Conservation (phyloP, 2,797 vertebrate genomes). For the Gorsachius magnificus region DNA sequence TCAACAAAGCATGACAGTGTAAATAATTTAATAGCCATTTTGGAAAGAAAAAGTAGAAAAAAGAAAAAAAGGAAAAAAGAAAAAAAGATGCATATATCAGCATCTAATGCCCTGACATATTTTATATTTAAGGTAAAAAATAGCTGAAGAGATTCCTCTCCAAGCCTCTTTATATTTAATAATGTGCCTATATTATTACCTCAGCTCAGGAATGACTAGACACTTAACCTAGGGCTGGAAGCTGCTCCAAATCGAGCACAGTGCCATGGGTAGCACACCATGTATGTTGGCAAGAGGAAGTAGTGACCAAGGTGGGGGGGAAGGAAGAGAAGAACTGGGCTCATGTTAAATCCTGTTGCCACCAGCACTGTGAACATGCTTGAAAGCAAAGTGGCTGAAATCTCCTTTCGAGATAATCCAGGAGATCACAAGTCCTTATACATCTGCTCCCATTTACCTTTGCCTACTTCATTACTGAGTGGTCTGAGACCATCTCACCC, state of each 20-base stretch:
- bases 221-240: background rate
- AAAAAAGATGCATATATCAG: background rate
- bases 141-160: background rate
- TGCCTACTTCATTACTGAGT: background rate
- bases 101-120: background rate
- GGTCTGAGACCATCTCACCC: background rate
- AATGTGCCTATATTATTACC: background rate
- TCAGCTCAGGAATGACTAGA: background rate
- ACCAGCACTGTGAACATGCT: background rate
- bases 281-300: background rate
- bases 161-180: background rate
- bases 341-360: background rate
- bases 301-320: background rate
- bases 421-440: background rate
- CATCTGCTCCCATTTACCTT: background rate
- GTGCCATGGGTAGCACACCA: background rate
- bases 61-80: rapidly evolving
- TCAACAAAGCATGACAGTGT: background rate
- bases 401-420: background rate
- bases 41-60: background rate
- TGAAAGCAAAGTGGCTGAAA: background rate
- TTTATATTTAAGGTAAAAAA: background rate
- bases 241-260: background rate
- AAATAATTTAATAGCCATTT: background rate
- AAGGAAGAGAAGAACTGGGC: background rate